These are phyloP conservation scores for Pedicia rivosa DNA, from an alignment of 2,888 invertebrate genomes.

Conservation along the genomic window DNA sequence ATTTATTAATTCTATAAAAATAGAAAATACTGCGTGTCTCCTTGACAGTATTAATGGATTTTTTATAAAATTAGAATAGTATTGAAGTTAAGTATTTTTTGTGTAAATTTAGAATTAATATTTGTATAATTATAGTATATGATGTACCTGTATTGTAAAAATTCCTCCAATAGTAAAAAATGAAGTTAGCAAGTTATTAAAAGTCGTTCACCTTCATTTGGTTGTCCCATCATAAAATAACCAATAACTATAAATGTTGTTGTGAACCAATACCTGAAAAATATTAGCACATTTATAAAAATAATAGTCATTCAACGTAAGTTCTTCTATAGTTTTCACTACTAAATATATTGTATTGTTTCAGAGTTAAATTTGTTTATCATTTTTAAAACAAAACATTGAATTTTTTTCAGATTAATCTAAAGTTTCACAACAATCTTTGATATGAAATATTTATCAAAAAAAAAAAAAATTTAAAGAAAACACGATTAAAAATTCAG, in stretches of 20 bases:
- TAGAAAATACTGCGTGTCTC: too few relatives aligned
- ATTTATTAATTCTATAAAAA: too few relatives aligned
- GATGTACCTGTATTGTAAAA: slow-evolving; percentile 42
- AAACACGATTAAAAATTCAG: too few relatives aligned
- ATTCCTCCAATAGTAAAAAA: slow-evolving; percentile 56
- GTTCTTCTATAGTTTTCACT: too few relatives aligned
- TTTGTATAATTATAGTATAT: too few relatives aligned
- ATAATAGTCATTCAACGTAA: slow-evolving; percentile 40
- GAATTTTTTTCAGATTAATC: slow-evolving; percentile 6
- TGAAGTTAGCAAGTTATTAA: slow-evolving; percentile 46
- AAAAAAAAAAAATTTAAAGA: too few relatives aligned
- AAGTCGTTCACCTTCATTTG: slow-evolving; percentile 42
- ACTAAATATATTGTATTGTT: too few relatives aligned
- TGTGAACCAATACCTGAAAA: slow-evolving; percentile 63
- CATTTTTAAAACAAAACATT: too few relatives aligned
- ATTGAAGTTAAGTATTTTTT: neutral
- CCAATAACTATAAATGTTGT: slow-evolving; percentile 52
- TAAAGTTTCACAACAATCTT: neutral
- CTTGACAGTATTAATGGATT: too few relatives aligned
- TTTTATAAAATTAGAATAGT: too few relatives aligned
- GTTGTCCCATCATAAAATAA: slow-evolving; percentile 68
- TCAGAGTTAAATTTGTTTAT: too few relatives aligned
- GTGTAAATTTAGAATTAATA: neutral
- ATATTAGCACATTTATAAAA: slow-evolving; percentile 49
- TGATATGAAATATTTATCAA: too few relatives aligned